These are phyloP conservation scores for Gonatopus flavifemur DNA, from an alignment of 1,140 invertebrate species.

Conservation along the genomic window DNA sequence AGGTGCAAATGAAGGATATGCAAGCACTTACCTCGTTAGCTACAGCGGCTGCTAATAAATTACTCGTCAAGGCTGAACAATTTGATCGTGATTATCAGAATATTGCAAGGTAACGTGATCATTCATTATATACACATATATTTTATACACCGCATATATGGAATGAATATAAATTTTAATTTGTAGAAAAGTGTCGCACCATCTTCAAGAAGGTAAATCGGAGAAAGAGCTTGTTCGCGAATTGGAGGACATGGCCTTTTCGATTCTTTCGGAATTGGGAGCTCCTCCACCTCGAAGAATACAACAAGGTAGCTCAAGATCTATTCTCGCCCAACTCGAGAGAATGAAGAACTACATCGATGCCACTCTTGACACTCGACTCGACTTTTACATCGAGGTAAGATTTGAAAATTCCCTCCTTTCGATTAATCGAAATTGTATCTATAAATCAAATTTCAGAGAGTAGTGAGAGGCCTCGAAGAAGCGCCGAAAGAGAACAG, in stretches of 20 bases:
- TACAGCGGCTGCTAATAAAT: constrained; percentile 47
- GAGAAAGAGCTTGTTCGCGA: constrained; percentile 40
- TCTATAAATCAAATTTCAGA: constrained; percentile 28
- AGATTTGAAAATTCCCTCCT: constrained; percentile 17
- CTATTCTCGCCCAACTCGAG: constrained; percentile 35
- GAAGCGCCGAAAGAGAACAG: constrained; percentile 41
- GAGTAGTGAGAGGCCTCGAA: constrained; percentile 46
- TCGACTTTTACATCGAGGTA: constrained; percentile 54
- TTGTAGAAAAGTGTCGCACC: constrained; percentile 33
- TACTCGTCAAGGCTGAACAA: constrained; percentile 43
- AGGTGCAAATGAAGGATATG: constrained; percentile 29
- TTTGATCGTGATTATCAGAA: constrained; percentile 40
- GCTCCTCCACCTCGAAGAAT: constrained; percentile 44
- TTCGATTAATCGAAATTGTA: neutral
- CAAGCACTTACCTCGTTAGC: constrained; percentile 42
- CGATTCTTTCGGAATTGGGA: constrained; percentile 41
- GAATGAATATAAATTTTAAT: constrained; percentile 14
- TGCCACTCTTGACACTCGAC: constrained; percentile 35
- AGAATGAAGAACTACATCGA: constrained; percentile 40
- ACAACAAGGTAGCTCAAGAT: constrained; percentile 34
- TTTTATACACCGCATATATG: neutral
- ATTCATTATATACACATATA: neutral
- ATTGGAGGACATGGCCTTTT: constrained; percentile 47
- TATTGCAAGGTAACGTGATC: constrained; percentile 34
- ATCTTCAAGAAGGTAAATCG: constrained; percentile 27